Conservation (phyloP, 2,113 vertebrate species). For the Cyanoderma ruficeps region DNA sequence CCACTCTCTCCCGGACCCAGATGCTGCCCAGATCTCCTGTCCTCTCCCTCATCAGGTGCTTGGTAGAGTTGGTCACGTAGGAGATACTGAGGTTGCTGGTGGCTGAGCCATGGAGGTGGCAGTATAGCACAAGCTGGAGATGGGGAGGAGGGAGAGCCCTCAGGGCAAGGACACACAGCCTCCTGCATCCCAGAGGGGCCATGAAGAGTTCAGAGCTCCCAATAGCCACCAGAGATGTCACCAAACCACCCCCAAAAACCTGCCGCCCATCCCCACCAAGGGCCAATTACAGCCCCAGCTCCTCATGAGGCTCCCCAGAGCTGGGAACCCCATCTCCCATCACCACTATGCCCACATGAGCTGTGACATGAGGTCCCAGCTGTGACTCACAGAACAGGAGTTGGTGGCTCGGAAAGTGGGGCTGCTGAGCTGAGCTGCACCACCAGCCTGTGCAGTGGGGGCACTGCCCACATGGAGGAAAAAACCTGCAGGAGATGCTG, state of each 20-base stretch:
- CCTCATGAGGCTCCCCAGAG: no score
- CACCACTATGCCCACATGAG: fast-evolving
- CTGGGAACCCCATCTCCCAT: neutral
- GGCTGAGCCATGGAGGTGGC: conserved; percentile 81
- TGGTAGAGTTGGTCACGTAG: neutral
- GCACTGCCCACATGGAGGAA: neutral
- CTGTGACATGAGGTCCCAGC: fast-evolving
- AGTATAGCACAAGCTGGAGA: conserved; percentile 86
- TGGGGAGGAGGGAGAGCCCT: fast-evolving
- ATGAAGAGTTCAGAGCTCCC: neutral
- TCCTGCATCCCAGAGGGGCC: neutral
- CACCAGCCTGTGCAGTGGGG: fast-evolving
- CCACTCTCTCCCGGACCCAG: conserved; percentile 89
- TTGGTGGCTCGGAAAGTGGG: neutral
- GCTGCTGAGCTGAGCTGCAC: conserved; percentile 1
- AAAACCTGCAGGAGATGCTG: neutral
- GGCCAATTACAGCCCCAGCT: neutral
- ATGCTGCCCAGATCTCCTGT: conserved; percentile 79
- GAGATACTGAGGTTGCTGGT: conserved; percentile 76
- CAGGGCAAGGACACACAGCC: neutral
- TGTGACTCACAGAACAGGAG: conserved; percentile 48
- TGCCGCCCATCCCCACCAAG: neutral
- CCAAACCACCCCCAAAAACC: neutral
- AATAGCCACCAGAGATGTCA: fast-evolving
- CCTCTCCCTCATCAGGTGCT: conserved; percentile 63